Evolutionary conservation across 2,113 vertebrate genomes (phyloP), one percentile per base, ranked within the genome.

Genomic region (Henicopernis longicauda): DNA sequence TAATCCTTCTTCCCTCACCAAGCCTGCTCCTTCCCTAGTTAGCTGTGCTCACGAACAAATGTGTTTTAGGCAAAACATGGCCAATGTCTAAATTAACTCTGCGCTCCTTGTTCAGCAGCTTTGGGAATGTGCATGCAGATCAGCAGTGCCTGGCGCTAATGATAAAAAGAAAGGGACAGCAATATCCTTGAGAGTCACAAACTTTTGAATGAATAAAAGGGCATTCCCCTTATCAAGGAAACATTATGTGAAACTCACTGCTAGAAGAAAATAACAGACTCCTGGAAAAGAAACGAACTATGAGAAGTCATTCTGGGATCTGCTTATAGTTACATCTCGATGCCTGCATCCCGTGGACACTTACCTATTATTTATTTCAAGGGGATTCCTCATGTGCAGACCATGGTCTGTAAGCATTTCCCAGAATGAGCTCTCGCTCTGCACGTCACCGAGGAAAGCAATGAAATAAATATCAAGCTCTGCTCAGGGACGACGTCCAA

Each of bases 31-130:
- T 61, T 71, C 26, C 54, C 65, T 40, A 18, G 38, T 34, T 59
- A 81, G 11, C 15, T 91, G 31, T 62, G 36, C 57, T 81, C 52
- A 83, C 0, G 5, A 84, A 55, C 0, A 0, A 86, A 63, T 0
- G 0, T 27, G 31, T 62, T 76, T 62, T 79, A 25, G n/a, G 17
- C 6, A 45, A 82, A 82, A 27, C 4, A 8, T 1, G 10, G 36
- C 18, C 65, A 72, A 61, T 20, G 5, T 23, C 70, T 61, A 62
- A 36, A 69, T 11, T 23, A 81, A 29, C 62, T 26, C 27, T 26
- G 14, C 2, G 1, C 17, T 67, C 15, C 22, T 78, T 62, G 52
- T 42, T 79, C 69, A 81, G 57, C 26, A 61, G 38, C 58, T 86
- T 0, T 65, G 25, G 55, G 40, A 34, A 49, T 1, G 0, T 1